Conservation (phyloP, 2,797 vertebrate species). For the Molothrus ater region DNA sequence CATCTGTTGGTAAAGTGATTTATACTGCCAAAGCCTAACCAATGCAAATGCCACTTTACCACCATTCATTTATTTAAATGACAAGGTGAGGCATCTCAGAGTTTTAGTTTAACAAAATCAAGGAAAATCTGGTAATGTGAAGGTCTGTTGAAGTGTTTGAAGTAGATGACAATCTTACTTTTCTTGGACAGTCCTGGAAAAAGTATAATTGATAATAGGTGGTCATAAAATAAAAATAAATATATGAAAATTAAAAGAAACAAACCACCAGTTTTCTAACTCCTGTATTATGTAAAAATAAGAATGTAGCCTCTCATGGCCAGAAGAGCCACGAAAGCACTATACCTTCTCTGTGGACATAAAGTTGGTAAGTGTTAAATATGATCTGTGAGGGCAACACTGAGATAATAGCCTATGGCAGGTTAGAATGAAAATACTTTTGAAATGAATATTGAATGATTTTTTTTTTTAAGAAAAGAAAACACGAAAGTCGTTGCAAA, state of each 20-base stretch:
- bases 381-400: neutral
- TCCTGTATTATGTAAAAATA: neutral
- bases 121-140: no score
- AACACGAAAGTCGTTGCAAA: neutral
- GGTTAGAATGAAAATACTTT: constrained; percentile 18
- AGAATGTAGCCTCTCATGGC: neutral
- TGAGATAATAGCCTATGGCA: neutral
- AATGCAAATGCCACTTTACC: neutral
- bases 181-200: neutral
- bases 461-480: neutral
- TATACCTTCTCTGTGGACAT: neutral
- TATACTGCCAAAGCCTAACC: neutral
- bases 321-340: neutral
- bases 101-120: neutral
- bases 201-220: neutral
- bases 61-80: neutral
- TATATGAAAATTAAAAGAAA: neutral
- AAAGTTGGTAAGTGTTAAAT: neutral
- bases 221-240: constrained; percentile 41
- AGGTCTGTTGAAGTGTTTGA: neutral
- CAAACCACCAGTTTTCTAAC: neutral
- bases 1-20: neutral
- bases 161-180: neutral
- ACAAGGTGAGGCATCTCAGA: neutral
- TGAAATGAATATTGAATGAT: no score